Percentiles rank a stretch among this genome's conserved stretches.
These are phyloP conservation scores for Pogonus chalceus DNA, from an alignment of 1,140 invertebrate genomes.

Conservation along the genomic window DNA sequence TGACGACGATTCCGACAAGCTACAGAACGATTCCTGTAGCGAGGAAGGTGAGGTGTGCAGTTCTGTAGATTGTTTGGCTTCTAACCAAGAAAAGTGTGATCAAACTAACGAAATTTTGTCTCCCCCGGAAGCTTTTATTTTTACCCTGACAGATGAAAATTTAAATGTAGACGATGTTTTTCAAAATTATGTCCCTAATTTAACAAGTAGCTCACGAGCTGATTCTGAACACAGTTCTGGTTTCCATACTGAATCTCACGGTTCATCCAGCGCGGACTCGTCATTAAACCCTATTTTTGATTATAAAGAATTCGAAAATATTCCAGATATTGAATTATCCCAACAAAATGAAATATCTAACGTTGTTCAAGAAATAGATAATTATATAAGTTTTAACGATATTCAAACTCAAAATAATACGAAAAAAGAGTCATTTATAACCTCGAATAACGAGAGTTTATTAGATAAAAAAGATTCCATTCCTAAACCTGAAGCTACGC, in stretches of 20 bases:
- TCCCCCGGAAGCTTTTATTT: not conserved
- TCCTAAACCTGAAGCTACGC: no score
- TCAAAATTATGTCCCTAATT: not conserved
- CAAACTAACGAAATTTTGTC: not conserved
- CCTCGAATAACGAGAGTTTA: no score
- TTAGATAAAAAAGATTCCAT: no score
- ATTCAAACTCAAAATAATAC: no score
- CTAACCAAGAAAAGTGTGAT: not conserved
- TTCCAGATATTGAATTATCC: no score
- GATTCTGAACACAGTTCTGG: conserved; percentile 2
- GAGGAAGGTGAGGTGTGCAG: conserved; percentile 20
- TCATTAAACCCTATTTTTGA: not conserved
- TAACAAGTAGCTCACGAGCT: no score
- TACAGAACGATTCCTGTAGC: conserved; percentile 4
- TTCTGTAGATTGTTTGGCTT: conserved; percentile 1
- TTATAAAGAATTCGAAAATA: not conserved
- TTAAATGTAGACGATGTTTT: not conserved
- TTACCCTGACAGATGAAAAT: not conserved
- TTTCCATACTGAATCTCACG: not conserved
- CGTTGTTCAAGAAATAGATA: no score
- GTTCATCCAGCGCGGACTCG: not conserved
- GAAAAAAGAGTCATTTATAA: no score
- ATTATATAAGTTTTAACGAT: no score
- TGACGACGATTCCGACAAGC: not conserved
- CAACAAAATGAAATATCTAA: no score